Evolutionary conservation across 2,888 invertebrate genomes (phyloP).

Genomic region (Maniola hyperantus): DNA sequence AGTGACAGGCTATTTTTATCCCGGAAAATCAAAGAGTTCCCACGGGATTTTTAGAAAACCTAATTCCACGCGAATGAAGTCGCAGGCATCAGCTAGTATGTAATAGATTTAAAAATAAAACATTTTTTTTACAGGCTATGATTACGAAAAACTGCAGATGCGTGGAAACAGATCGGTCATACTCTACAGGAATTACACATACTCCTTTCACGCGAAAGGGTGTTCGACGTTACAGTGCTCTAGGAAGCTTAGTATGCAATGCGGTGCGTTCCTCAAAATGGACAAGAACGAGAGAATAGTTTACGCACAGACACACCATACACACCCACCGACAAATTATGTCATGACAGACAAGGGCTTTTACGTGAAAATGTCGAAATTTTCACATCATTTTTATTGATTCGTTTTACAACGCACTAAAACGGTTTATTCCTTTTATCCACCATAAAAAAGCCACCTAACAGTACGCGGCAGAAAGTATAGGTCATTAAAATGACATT

Average conservation of each 20-base stretch:
- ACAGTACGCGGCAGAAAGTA: too few relatives aligned
- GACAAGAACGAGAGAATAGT: slow-evolving; percentile 32
- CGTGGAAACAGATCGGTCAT: slow-evolving; percentile 33
- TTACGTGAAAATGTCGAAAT: slow-evolving; percentile 24
- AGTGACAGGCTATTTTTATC: too few relatives aligned
- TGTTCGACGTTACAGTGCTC: slow-evolving; percentile 35
- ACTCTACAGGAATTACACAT: slow-evolving; percentile 41
- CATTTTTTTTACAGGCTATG: slow-evolving; percentile 29
- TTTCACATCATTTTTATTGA: background rate
- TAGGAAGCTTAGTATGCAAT: slow-evolving; percentile 34
- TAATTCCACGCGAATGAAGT: too few relatives aligned
- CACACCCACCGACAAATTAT: slow-evolving; percentile 45
- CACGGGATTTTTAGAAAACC: too few relatives aligned
- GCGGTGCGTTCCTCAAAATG: slow-evolving; percentile 41
- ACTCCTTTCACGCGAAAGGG: slow-evolving; percentile 41
- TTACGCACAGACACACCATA: slow-evolving; percentile 43
- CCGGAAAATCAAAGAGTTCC: too few relatives aligned
- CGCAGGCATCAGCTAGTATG: too few relatives aligned
- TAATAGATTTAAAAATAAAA: too few relatives aligned
- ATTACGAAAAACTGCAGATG: slow-evolving; percentile 31
- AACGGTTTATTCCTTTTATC: too few relatives aligned
- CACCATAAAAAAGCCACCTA: too few relatives aligned
- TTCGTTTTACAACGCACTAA: background rate
- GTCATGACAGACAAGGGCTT: slow-evolving; percentile 23
- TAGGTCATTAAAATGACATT: too few relatives aligned